Percentiles rank a stretch among this genome's conserved stretches.
Evolutionary conservation across 1,140 invertebrate genomes (phyloP).

Genomic region (Leguminivora glycinivorella): DNA sequence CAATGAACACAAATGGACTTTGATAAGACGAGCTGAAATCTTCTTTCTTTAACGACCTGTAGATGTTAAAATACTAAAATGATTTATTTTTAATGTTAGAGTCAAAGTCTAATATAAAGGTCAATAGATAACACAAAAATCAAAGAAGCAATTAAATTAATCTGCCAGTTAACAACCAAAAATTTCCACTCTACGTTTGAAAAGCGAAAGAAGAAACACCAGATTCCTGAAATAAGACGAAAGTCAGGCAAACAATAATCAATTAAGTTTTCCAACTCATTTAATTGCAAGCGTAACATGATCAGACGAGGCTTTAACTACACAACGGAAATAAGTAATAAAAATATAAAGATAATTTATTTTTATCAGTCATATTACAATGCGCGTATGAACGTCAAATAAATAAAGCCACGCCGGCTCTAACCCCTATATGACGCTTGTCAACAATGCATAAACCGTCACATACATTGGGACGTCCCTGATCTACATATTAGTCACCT

Average conservation of each 20-base stretch:
- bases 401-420: too few species aligned
- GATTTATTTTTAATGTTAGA: neutral
- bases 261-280: neutral
- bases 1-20: neutral
- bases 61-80: neutral
- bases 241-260: neutral
- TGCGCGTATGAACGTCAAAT: too few species aligned
- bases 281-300: neutral
- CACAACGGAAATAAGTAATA: too few species aligned
- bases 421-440: too few species aligned
- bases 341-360: too few species aligned
- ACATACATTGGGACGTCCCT: too few species aligned
- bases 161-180: neutral
- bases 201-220: too few species aligned
- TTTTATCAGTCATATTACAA: too few species aligned
- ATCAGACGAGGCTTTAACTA: too few species aligned
- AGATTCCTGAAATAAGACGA: too few species aligned
- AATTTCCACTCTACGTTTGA: neutral
- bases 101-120: neutral
- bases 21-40: neutral
- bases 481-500: too few species aligned
- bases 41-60: neutral
- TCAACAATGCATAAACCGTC: too few species aligned
- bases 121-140: neutral
- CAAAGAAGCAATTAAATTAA: neutral